phyloP scores from a whole-genome alignment of 2,888 invertebrate species.

The Metopia argyrocephala region DNA sequence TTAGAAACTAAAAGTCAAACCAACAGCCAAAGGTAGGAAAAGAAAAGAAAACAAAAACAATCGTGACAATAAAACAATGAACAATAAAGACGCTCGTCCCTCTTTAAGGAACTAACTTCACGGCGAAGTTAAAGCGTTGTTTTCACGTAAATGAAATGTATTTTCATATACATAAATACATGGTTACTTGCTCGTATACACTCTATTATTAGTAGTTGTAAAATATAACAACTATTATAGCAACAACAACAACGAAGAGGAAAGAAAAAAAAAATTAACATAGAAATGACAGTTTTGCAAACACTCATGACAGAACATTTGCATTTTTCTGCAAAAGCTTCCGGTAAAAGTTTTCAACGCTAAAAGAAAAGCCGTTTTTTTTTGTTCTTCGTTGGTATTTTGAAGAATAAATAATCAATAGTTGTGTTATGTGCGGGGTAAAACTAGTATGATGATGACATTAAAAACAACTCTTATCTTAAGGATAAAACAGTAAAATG shows the following conservation, averaged over 20 bases:
- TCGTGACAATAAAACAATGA: constrained; percentile 58
- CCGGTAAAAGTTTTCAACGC: constrained; percentile 59
- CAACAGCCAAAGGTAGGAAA: background rate
- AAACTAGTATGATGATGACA: constrained; percentile 12
- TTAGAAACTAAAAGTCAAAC: constrained; percentile 20
- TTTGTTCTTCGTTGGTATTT: background rate
- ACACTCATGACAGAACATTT: constrained; percentile 61
- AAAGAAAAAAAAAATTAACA: constrained; percentile 46
- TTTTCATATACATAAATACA: background rate
- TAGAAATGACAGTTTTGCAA: constrained; percentile 62
- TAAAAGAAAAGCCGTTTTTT: constrained; percentile 29
- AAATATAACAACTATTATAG: constrained; percentile 26
- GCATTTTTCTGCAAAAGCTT: constrained; percentile 65
- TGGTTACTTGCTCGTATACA: constrained; percentile 2
- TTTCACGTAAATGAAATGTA: background rate
- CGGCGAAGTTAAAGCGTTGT: background rate
- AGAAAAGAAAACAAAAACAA: constrained; percentile 25
- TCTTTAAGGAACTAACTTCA: background rate
- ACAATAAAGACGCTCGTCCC: constrained; percentile 4
- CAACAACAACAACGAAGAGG: constrained; percentile 14
- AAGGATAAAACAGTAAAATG: constrained; percentile 3
- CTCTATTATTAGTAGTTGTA: constrained; percentile 49
- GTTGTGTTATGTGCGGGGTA: constrained; percentile 36
- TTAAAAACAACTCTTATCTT: background rate
- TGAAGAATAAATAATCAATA: constrained; percentile 35